phyloP scores from a whole-genome alignment of 1,140 invertebrate genomes.

The Planococcus citri region DNA sequence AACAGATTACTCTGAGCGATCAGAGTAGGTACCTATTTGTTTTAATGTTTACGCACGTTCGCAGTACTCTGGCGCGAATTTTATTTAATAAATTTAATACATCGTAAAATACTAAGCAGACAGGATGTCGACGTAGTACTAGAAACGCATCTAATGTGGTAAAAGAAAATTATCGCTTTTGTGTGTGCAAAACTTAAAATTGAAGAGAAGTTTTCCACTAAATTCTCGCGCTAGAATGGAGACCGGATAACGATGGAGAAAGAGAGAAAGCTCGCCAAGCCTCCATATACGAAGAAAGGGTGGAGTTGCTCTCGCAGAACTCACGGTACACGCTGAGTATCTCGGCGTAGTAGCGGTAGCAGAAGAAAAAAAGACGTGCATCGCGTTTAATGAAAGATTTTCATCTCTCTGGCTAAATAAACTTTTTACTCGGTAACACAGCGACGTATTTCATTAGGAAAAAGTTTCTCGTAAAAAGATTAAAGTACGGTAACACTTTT shows the following conservation, averaged over 20 bases:
- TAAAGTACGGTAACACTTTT: background rate
- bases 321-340: background rate
- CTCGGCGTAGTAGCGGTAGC: too few relatives aligned
- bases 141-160: conserved; percentile 2
- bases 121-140: background rate
- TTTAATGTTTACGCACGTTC: too few relatives aligned
- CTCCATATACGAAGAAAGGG: background rate
- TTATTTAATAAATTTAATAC: background rate
- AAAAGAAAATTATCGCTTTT: conserved; percentile 4
- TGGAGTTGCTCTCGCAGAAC: background rate
- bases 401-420: conserved; percentile 1
- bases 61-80: background rate
- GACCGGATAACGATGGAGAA: too few relatives aligned
- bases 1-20: too few relatives aligned
- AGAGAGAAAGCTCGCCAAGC: too few relatives aligned
- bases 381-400: conserved; percentile 3
- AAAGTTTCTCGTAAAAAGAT: background rate
- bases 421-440: background rate
- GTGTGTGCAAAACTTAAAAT: background rate
- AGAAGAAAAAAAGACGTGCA: background rate
- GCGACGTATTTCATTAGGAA: conserved; percentile 6
- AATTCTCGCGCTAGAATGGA: background rate
- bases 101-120: background rate
- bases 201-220: background rate
- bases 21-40: too few relatives aligned